Evolutionary conservation across 2,113 vertebrate genomes (phyloP).

Genomic region (Malurus cyaneus): DNA sequence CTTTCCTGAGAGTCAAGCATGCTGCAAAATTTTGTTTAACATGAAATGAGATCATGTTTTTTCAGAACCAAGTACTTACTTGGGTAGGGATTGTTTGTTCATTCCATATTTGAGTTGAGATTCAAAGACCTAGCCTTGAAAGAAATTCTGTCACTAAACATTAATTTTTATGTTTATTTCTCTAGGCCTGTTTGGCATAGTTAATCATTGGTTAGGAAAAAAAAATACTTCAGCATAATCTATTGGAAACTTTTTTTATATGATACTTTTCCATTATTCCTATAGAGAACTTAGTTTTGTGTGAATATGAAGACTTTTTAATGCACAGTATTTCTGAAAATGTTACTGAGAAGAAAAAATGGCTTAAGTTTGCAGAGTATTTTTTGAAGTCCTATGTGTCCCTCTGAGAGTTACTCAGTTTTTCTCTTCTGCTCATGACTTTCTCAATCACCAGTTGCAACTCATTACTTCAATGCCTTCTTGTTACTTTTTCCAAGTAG

Average conservation of each 20-base stretch:
- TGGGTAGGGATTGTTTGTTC: neutral
- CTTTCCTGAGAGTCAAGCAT: neutral
- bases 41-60: neutral
- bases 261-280: neutral
- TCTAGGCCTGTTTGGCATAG: neutral
- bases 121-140: neutral
- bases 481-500: neutral
- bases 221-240: neutral
- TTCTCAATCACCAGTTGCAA: neutral
- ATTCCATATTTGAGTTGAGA: neutral
- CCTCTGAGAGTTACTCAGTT: neutral
- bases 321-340: neutral
- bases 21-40: neutral
- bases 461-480: neutral
- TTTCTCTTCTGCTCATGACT: neutral
- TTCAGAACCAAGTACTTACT: neutral
- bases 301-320: neutral
- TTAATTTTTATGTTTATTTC: neutral
- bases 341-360: neutral
- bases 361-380: neutral
- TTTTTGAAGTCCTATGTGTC: neutral
- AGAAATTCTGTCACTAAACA: neutral
- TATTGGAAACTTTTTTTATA: neutral
- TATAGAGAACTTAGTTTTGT: neutral
- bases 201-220: neutral